These are phyloP conservation scores for Ochropleura plecta DNA, from an alignment of 2,888 invertebrate genomes.

Conservation along the genomic window DNA sequence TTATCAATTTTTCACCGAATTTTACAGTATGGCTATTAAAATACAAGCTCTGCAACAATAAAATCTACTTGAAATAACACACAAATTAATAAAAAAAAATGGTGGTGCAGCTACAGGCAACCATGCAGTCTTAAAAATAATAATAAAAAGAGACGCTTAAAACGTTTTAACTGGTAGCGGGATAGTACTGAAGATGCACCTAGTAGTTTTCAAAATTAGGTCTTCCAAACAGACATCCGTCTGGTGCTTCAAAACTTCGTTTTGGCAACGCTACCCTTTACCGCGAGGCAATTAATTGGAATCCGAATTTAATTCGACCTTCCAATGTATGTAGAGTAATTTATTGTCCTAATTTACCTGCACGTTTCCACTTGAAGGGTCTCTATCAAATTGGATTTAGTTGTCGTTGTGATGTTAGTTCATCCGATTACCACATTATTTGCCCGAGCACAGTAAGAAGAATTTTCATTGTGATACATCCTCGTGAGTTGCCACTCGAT, in stretches of 20 bases:
- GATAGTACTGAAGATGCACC: slow-evolving; percentile 6
- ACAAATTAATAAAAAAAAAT: background rate
- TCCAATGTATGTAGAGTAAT: slow-evolving; percentile 15
- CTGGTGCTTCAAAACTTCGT: slow-evolving; percentile 1
- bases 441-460: slow-evolving; percentile 16
- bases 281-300: slow-evolving; percentile 12
- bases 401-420: slow-evolving; percentile 20
- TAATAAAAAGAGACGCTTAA: slow-evolving; percentile 11
- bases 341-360: slow-evolving; percentile 44
- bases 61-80: slow-evolving; percentile 20
- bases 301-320: slow-evolving; percentile 22
- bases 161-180: slow-evolving; percentile 30
- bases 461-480: slow-evolving; percentile 27
- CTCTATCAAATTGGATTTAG: slow-evolving; percentile 47
- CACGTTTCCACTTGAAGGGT: slow-evolving; percentile 28
- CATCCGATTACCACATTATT: slow-evolving; percentile 39
- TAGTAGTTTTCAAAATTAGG: slow-evolving; percentile 25
- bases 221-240: slow-evolving; percentile 10
- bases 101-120: background rate
- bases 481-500: slow-evolving; percentile 49
- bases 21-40: slow-evolving; percentile 1
- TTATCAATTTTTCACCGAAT: slow-evolving; percentile 6
- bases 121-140: slow-evolving; percentile 6
- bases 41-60: slow-evolving; percentile 6
- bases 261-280: slow-evolving; percentile 20